Evolutionary conservation across 2,113 vertebrate genomes (phyloP).

Genomic region (Mirza zaza): DNA sequence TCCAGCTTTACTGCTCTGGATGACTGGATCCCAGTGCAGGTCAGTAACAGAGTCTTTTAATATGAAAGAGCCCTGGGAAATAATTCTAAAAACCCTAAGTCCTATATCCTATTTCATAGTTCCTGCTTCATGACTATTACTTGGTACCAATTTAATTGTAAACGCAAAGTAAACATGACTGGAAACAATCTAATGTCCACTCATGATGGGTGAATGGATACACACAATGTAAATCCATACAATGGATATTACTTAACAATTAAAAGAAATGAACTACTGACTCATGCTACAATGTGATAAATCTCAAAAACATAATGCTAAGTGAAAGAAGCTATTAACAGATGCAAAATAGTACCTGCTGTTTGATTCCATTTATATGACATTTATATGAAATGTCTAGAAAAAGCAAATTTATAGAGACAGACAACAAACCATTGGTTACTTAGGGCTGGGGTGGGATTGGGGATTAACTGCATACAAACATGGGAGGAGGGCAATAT

Average conservation of each 20-base stretch:
- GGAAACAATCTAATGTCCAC: not conserved
- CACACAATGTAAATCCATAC: not conserved
- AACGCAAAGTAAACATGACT: not conserved
- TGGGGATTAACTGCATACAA: not conserved
- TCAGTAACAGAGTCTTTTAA: not conserved
- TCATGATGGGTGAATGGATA: not conserved
- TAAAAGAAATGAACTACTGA: not conserved
- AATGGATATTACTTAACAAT: not conserved
- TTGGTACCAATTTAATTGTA: not conserved
- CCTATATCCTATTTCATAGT: not conserved
- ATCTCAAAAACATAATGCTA: not conserved
- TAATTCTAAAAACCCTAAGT: not conserved
- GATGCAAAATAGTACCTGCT: not conserved
- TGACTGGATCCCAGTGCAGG: too few species aligned
- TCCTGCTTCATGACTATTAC: not conserved
- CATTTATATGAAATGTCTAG: not conserved
- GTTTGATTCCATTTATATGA: not conserved
- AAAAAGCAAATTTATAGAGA: not conserved
- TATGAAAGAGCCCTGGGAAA: not conserved
- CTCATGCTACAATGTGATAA: not conserved
- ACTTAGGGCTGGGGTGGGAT: too few species aligned
- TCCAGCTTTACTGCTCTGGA: too few species aligned
- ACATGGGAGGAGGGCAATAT: not conserved
- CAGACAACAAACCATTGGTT: not conserved
- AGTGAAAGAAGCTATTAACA: not conserved